A percentile compares a stretch with the other conserved stretches of the same genome.
phyloP scores from a whole-genome alignment of 2,797 vertebrate species.

The Neoniphon sammara region DNA sequence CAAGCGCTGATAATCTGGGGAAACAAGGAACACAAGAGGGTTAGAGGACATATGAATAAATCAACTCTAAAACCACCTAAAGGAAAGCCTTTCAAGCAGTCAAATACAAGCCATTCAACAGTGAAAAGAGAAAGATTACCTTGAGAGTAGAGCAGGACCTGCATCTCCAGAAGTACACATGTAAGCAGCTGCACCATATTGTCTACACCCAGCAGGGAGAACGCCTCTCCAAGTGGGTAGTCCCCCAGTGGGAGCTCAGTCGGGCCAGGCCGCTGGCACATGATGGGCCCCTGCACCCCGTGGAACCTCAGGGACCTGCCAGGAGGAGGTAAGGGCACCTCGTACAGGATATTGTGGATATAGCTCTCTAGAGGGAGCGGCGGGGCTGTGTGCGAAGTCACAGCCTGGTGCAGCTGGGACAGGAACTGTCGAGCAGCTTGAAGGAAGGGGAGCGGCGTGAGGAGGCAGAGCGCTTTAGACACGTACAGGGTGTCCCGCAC shows the following conservation, averaged over 20 bases:
- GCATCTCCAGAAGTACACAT: slow-evolving; percentile 95
- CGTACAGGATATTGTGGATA: slow-evolving; percentile 95
- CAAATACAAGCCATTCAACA: neutral
- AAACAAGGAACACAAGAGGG: neutral
- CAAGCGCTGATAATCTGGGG: slow-evolving; percentile 93
- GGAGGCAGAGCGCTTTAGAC: slow-evolving; percentile 95
- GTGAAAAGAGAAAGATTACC: slow-evolving; percentile 77
- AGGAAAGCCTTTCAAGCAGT: neutral
- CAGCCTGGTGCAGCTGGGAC: slow-evolving; percentile 91
- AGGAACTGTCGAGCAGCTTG: slow-evolving; percentile 94
- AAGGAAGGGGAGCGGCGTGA: slow-evolving; percentile 96
- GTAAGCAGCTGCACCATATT: slow-evolving; percentile 96
- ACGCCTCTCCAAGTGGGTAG: slow-evolving; percentile 91
- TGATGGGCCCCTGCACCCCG: slow-evolving; percentile 92
- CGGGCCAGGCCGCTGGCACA: slow-evolving; percentile 94
- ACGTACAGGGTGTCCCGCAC: slow-evolving; percentile 91
- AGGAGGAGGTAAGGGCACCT: slow-evolving; percentile 93
- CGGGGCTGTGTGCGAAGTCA: slow-evolving; percentile 88
- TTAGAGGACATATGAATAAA: neutral
- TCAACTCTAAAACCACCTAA: neutral
- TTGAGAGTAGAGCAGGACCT: slow-evolving; percentile 96
- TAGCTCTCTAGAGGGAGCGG: slow-evolving; percentile 97
- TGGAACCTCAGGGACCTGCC: slow-evolving; percentile 95
- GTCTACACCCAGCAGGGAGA: slow-evolving; percentile 92
- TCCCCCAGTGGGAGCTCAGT: slow-evolving; percentile 92